Evolutionary conservation across 2,113 vertebrate species (phyloP).

Genomic region (Perognathus longimembris): DNA sequence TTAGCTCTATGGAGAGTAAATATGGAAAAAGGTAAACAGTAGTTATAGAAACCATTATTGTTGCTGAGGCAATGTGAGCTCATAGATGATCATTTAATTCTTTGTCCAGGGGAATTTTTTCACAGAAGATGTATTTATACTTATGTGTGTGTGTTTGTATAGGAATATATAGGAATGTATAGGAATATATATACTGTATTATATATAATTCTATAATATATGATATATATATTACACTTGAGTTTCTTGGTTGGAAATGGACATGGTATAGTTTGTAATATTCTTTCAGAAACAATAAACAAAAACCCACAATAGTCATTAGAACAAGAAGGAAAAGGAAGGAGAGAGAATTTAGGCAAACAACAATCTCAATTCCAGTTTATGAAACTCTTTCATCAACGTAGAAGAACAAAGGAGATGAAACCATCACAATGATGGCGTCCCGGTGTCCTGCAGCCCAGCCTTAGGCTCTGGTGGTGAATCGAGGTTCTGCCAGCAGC

Average conservation of each 20-base stretch:
- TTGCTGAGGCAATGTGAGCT: neutral
- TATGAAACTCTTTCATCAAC: constrained; percentile 61
- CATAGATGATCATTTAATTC: constrained; percentile 14
- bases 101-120: neutral
- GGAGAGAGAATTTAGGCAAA: neutral
- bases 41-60: neutral
- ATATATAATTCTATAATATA: too few relatives aligned
- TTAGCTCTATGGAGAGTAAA: constrained; percentile 17
- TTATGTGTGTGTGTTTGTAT: neutral
- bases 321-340: neutral
- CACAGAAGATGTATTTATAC: neutral
- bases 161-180: neutral
- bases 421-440: neutral
- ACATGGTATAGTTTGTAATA: neutral
- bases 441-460: neutral
- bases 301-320: neutral
- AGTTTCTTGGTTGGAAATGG: constrained; percentile 32
- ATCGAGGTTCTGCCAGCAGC: neutral
- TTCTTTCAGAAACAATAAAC: neutral
- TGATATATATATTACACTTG: neutral
- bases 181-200: too few relatives aligned
- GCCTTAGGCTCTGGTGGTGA: neutral
- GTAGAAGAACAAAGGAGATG: neutral
- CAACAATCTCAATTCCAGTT: constrained; percentile 50
- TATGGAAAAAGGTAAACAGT: neutral